Conservation (phyloP, 2,797 vertebrate genomes). For the Bovichtus variegatus region DNA sequence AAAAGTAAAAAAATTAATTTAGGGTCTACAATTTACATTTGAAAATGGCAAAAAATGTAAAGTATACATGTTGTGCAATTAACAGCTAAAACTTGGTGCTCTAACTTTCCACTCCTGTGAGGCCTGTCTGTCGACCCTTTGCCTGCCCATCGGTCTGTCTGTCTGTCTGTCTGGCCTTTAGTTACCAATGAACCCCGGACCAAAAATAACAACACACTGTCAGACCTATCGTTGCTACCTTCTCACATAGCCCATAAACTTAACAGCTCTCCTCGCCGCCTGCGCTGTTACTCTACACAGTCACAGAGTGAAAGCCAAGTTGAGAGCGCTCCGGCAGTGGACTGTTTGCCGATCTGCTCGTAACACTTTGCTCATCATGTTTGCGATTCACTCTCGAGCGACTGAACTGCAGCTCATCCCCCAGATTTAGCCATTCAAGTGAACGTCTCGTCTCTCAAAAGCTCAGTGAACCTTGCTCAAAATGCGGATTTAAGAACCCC, state of each 20-base stretch:
- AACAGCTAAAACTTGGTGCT: not conserved
- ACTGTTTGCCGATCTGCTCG: constrained; percentile 28
- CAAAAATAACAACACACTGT: constrained; percentile 79
- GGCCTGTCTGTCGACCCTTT: not conserved
- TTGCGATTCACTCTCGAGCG: constrained; percentile 47
- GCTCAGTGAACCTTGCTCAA: constrained; percentile 59
- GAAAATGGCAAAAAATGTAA: not conserved
- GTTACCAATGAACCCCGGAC: constrained; percentile 72
- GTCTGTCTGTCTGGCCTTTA: constrained; percentile 57
- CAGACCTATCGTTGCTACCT: constrained; percentile 65
- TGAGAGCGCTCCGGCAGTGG: not conserved
- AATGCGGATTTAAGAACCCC: constrained; percentile 55
- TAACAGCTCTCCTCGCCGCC: constrained; percentile 66
- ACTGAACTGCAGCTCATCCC: constrained; percentile 21
- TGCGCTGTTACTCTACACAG: constrained; percentile 38
- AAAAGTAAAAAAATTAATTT: not conserved
- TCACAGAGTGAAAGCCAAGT: constrained; percentile 37
- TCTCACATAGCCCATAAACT: constrained; percentile 79
- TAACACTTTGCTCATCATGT: constrained; percentile 37
- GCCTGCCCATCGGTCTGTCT: constrained; percentile 7
- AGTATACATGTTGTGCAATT: not conserved
- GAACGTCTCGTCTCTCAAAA: constrained; percentile 29
- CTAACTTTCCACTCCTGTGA: constrained; percentile 17
- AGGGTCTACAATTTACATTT: not conserved
- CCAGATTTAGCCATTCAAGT: not conserved